Conservation (phyloP, 1,140 invertebrate species). For the Pseudachorutes palmiensis region DNA sequence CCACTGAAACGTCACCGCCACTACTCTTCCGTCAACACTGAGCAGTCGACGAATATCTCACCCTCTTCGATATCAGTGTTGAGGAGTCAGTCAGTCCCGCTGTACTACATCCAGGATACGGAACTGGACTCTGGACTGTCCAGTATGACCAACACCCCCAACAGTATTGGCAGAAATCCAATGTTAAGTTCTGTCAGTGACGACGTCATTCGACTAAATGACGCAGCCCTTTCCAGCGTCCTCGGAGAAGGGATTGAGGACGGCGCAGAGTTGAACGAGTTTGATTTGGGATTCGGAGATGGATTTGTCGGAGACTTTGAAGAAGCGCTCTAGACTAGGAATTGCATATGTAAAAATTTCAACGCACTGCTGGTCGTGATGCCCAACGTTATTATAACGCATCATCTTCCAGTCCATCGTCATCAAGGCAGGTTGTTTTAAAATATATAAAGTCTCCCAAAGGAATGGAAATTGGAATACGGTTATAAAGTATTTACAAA, state of each 20-base stretch:
- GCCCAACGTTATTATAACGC: too few species aligned
- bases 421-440: too few species aligned
- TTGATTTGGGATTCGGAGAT: slow-evolving; percentile 1
- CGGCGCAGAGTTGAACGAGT: not conserved
- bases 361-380: too few species aligned
- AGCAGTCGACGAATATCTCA: not conserved
- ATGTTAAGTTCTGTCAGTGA: slow-evolving; percentile 6
- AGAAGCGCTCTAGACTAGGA: not conserved
- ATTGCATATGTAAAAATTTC: not conserved
- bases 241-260: slow-evolving; percentile 4
- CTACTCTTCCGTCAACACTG: not conserved
- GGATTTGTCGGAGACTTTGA: not conserved
- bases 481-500: too few species aligned
- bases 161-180: not conserved
- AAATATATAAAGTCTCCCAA: too few species aligned
- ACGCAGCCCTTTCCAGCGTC: slow-evolving; percentile 7
- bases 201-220: not conserved
- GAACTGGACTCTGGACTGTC: not conserved
- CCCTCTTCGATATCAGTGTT: not conserved
- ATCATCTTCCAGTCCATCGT: too few species aligned
- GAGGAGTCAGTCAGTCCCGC: slow-evolving; percentile 8
- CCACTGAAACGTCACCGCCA: slow-evolving; percentile 5
- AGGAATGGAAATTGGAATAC: too few species aligned
- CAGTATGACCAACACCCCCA: slow-evolving; percentile 7
- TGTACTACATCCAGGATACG: slow-evolving; percentile 3